phyloP scores from a whole-genome alignment of 1,140 invertebrate genomes.

The Aporrectodea caliginosa region DNA sequence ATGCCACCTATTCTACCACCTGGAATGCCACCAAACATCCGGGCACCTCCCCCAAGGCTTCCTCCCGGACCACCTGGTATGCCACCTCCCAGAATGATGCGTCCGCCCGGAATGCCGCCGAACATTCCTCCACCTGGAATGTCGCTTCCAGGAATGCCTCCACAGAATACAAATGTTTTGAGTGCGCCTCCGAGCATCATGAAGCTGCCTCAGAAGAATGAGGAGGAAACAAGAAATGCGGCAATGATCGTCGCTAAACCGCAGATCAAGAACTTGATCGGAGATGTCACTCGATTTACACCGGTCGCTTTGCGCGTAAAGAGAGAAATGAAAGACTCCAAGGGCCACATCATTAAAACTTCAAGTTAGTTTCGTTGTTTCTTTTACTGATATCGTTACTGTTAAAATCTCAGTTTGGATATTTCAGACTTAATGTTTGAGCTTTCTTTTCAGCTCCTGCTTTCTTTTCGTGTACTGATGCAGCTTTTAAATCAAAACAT shows the following conservation, averaged over 20 bases:
- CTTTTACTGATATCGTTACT: no score
- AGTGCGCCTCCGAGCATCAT: conserved; percentile 78
- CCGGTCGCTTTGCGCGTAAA: conserved; percentile 87
- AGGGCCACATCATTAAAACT: conserved; percentile 36
- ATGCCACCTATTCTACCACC: conserved; percentile 67
- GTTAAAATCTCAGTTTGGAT: no score
- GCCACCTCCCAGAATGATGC: conserved; percentile 60
- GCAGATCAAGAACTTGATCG: conserved; percentile 86
- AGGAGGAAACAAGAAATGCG: conserved; percentile 51
- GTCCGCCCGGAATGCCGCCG: conserved; percentile 59
- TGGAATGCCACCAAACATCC: conserved; percentile 51
- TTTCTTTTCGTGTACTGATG: no score
- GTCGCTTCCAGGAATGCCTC: conserved; percentile 43
- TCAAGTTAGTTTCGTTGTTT: no score
- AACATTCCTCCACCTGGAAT: conserved; percentile 36
- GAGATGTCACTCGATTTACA: conserved; percentile 90
- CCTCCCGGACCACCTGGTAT: conserved; percentile 62
- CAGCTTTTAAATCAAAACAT: no score
- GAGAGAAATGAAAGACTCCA: conserved; percentile 63
- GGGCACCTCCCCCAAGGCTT: conserved; percentile 22
- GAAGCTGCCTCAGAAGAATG: conserved; percentile 49
- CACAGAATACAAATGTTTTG: conserved; percentile 68
- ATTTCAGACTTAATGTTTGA: no score
- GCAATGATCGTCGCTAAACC: conserved; percentile 90
- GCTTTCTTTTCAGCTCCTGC: no score